Evolutionary conservation across 1,140 invertebrate species (phyloP).

Genomic region (Magallana gigas): DNA sequence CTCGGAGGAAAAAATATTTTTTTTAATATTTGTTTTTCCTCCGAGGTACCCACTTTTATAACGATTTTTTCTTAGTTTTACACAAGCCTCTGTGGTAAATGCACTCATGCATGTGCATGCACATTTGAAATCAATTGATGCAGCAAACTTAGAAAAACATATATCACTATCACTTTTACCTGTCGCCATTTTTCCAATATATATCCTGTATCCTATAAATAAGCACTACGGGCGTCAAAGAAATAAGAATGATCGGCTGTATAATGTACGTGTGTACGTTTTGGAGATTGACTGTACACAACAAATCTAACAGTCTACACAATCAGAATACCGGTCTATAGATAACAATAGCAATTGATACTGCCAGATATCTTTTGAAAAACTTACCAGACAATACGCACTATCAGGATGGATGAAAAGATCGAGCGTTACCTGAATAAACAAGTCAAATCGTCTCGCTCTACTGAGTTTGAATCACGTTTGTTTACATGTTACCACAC

Average conservation of each 20-base stretch:
- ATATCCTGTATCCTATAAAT: not conserved
- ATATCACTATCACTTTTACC: conserved; percentile 12
- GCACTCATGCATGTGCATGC: too few relatives aligned
- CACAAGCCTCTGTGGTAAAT: too few relatives aligned
- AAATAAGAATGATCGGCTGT: not conserved
- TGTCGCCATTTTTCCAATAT: not conserved
- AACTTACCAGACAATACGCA: conserved; percentile 24
- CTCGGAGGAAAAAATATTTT: too few relatives aligned
- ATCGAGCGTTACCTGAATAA: conserved; percentile 23
- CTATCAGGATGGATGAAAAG: conserved; percentile 13
- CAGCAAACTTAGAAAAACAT: too few relatives aligned
- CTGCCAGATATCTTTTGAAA: not conserved
- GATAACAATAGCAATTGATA: conserved; percentile 24
- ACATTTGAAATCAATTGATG: too few relatives aligned
- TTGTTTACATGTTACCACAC: conserved; percentile 24
- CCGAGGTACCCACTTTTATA: too few relatives aligned
- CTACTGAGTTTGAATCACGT: conserved; percentile 8
- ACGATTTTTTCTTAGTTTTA: too few relatives aligned
- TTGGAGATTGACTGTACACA: not conserved
- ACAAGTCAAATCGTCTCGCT: conserved; percentile 26
- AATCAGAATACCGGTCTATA: not conserved
- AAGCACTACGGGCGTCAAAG: not conserved
- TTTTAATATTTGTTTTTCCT: too few relatives aligned
- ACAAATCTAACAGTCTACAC: not conserved
- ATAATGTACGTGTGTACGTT: too few relatives aligned